These are phyloP conservation scores for Leptarthrus brevirostris DNA, from an alignment of 2,888 invertebrate species.

Conservation along the genomic window DNA sequence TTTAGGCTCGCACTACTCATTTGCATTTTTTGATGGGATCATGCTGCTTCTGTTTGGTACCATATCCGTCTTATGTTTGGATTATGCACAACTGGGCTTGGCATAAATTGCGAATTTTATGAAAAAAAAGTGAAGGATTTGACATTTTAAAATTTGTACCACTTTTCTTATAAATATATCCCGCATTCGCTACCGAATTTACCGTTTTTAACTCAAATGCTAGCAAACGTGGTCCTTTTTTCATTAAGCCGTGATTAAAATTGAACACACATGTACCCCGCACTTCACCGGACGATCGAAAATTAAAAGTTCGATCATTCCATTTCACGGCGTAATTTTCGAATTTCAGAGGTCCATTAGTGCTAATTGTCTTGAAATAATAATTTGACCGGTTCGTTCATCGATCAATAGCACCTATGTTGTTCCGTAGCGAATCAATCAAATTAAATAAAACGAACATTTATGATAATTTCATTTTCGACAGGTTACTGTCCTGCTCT, in stretches of 20 bases:
- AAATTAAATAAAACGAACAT: slow-evolving; percentile 54
- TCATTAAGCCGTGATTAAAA: too few relatives aligned
- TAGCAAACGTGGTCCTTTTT: too few relatives aligned
- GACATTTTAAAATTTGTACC: too few relatives aligned
- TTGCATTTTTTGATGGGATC: slow-evolving; percentile 44
- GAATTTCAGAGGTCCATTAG: slow-evolving; percentile 52
- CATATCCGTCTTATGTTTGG: background rate
- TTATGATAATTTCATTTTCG: slow-evolving; percentile 53
- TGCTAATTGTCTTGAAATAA: slow-evolving; percentile 54
- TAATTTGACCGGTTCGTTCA: slow-evolving; percentile 50
- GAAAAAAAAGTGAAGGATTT: too few relatives aligned
- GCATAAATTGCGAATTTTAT: too few relatives aligned
- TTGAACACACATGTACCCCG: too few relatives aligned
- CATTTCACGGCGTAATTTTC: slow-evolving; percentile 53
- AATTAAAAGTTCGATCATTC: slow-evolving; percentile 44
- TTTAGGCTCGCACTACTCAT: slow-evolving; percentile 35
- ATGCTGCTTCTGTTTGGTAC: background rate
- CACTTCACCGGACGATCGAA: too few relatives aligned
- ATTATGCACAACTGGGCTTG: too few relatives aligned
- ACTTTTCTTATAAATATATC: too few relatives aligned
- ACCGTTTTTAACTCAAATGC: too few relatives aligned
- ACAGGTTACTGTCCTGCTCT: slow-evolving; percentile 1
- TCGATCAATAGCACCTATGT: slow-evolving; percentile 34
- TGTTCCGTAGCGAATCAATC: slow-evolving; percentile 50
- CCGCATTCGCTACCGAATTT: too few relatives aligned